Evolutionary conservation across 2,797 vertebrate genomes (phyloP), one percentile per base, ranked within the genome.

Genomic region (Moxostoma hubbsi): DNA sequence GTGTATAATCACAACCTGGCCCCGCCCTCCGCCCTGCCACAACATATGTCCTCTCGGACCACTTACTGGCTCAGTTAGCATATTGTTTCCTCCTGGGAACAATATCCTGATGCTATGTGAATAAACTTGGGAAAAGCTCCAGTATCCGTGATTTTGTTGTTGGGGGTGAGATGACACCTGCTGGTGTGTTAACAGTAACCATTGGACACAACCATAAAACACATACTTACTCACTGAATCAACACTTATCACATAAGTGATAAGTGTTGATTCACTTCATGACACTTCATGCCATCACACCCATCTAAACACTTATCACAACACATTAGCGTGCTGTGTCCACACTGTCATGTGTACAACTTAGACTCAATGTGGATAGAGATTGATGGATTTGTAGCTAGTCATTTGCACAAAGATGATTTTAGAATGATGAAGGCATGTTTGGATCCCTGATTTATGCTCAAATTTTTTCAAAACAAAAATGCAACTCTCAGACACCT

Each of bases 141-240:
- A 89, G 89, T 87, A 91, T 91, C 89, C 89, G 89, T 92, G 90
- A 90, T 93, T 91, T 91, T 94, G 90, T 91, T 93, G 86, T 87
- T 87, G 81, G 89, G 91, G 88, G 88, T 91, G 81, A 83, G 79
- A 79, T 84, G 78, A 53, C 59, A 63, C 43, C 13, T 53, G 18
- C 49, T 43, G 9, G 61, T 53, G 49, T 62, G 58, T 36, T 36
- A 18, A 45, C 9, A 53, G 13, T 54, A 55, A 65, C n/a, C 55
- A 16, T 57, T 12, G 15, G 53, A 55, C 53, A 36, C 53, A 15
- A 11, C 36, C 16, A 51, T n/a, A 64, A 64, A 65, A 55, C 36
- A 18, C n/a, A 13, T 5, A 36, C 36, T 36, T 36, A 36, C 10
- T 12, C 7, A 54, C 13, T 54, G 9, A 18, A 10, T 54, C n/a